Evolutionary conservation across 2,888 invertebrate genomes (phyloP).

Genomic region (Morinoia aosen): DNA sequence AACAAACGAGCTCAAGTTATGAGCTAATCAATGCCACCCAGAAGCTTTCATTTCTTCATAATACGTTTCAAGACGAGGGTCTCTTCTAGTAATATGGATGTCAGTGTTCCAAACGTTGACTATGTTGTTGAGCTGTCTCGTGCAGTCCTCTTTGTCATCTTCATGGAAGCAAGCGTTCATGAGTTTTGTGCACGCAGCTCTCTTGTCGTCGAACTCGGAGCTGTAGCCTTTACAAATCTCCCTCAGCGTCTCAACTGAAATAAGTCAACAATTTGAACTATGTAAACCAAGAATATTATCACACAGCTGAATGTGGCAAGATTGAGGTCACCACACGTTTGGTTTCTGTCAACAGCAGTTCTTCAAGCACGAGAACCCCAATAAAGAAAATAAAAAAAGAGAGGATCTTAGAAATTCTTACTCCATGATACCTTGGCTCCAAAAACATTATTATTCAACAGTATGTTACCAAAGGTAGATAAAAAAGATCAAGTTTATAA

Average conservation of each 20-base stretch:
- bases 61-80: not conserved
- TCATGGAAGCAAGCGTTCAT: slow-evolving; percentile 48
- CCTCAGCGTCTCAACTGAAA: not conserved
- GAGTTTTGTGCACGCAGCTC: slow-evolving; percentile 26
- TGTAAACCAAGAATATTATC: not conserved
- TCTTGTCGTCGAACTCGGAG: not conserved
- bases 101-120: slow-evolving; percentile 37
- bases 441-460: not conserved
- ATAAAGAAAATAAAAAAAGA: not conserved
- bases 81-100: not conserved
- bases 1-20: too few relatives aligned
- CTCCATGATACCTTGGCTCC: not conserved
- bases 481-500: too few relatives aligned
- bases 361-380: not conserved
- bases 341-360: not conserved
- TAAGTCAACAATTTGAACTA: not conserved
- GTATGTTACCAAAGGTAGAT: too few relatives aligned
- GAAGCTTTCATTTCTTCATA: not conserved
- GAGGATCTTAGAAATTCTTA: not conserved
- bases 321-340: not conserved
- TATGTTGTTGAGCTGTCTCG: slow-evolving; percentile 34
- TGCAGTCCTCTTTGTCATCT: slow-evolving; percentile 30
- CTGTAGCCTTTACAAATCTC: slow-evolving; percentile 9
- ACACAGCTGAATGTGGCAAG: not conserved
- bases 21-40: not conserved